These are phyloP conservation scores for Morbakka virulenta DNA, from an alignment of 30 jellyfish, hydroid and myxozoan genomes.

Conservation along the genomic window DNA sequence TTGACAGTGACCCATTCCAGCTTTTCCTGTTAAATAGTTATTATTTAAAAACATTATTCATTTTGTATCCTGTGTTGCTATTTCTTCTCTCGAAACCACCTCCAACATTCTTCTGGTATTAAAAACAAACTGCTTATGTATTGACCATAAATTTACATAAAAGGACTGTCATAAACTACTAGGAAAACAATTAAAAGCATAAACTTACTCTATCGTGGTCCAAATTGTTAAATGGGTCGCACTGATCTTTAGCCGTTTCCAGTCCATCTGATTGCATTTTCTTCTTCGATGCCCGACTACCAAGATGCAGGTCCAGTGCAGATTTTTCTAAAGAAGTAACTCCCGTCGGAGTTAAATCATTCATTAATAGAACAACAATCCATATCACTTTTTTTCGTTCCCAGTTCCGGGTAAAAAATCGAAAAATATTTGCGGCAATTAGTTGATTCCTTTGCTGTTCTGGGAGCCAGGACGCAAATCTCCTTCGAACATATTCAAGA, in stretches of 20 bases:
- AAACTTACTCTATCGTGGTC: slow-evolving; percentile 48
- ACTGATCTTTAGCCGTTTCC: slow-evolving; percentile 71
- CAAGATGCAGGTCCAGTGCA: slow-evolving; percentile 44
- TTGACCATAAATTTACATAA: no score
- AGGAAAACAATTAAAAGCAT: no score
- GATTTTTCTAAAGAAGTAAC: slow-evolving; percentile 48
- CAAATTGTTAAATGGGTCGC: slow-evolving; percentile 73
- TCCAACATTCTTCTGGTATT: no score
- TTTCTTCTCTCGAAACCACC: no score
- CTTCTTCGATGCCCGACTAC: slow-evolving; percentile 44
- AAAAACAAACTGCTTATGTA: no score
- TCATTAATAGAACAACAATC: slow-evolving; percentile 72
- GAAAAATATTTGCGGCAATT: slow-evolving; percentile 48
- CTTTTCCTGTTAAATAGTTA: no score
- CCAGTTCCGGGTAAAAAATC: slow-evolving; percentile 65
- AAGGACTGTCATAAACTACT: no score
- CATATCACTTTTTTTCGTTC: slow-evolving; percentile 63
- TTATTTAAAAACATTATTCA: no score
- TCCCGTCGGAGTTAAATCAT: slow-evolving; percentile 60
- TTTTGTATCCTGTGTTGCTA: no score
- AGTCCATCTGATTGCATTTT: slow-evolving; percentile 51
- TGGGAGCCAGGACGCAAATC: slow-evolving; percentile 62
- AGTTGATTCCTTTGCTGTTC: slow-evolving; percentile 28
- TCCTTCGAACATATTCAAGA: slow-evolving; percentile 51
- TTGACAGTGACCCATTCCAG: no score